phyloP scores from a whole-genome alignment of 2,113 vertebrate species.

The Periophthalmodon schlosseri region DNA sequence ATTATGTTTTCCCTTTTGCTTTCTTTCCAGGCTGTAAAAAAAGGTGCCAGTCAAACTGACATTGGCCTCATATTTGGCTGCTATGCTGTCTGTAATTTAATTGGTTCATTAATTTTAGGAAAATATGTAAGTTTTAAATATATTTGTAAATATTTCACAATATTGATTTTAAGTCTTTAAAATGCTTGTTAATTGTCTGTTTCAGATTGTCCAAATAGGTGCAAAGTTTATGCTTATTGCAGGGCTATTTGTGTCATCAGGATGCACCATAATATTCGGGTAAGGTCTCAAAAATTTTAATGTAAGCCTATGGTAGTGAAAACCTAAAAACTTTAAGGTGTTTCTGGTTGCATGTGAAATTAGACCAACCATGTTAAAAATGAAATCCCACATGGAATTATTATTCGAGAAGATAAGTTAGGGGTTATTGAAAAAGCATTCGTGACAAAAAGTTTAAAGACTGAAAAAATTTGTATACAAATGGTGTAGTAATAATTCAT shows the following conservation, averaged over 20 bases:
- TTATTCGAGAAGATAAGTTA: background rate
- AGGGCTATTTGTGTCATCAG: conserved; percentile 88
- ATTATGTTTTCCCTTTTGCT: background rate
- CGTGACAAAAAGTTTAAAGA: background rate
- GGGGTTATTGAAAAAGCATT: background rate
- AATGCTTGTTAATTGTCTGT: conserved; percentile 21
- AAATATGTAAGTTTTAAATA: conserved; percentile 95
- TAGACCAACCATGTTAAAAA: background rate
- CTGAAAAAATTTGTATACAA: too few relatives aligned
- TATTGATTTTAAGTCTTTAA: accelerated
- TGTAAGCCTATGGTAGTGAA: too few relatives aligned
- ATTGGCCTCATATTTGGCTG: conserved; percentile 93
- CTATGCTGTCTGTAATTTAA: conserved; percentile 86
- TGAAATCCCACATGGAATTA: background rate
- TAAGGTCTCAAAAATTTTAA: conserved; percentile 65
- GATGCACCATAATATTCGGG: conserved; percentile 92
- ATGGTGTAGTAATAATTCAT: too few relatives aligned
- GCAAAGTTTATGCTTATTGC: conserved; percentile 92
- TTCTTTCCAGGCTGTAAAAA: conserved; percentile 84
- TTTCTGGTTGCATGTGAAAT: background rate
- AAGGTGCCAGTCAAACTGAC: conserved; percentile 84
- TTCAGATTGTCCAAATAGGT: conserved; percentile 91
- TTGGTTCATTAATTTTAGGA: conserved; percentile 84
- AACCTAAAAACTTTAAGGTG: too few relatives aligned
- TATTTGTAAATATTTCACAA: accelerated